These are phyloP conservation scores for Epiblema foenella DNA, from an alignment of 2,888 invertebrate genomes.

Conservation along the genomic window DNA sequence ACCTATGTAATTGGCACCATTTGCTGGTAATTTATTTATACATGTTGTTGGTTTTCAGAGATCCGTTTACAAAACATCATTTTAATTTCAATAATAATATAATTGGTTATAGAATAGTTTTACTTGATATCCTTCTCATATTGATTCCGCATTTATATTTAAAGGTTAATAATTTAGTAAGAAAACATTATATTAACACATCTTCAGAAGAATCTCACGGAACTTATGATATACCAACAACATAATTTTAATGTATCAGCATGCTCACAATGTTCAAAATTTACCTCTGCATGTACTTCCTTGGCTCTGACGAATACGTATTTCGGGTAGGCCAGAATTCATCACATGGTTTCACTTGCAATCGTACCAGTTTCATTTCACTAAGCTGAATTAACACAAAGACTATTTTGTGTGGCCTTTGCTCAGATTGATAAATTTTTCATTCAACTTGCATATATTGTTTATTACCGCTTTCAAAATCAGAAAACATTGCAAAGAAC, in stretches of 20 bases:
- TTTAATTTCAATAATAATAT: no score
- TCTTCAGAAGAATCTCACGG: slow-evolving; percentile 4
- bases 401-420: slow-evolving; percentile 83
- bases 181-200: background rate
- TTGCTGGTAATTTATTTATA: slow-evolving; percentile 45
- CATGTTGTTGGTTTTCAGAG: slow-evolving; percentile 58
- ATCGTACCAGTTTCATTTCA: slow-evolving; percentile 58
- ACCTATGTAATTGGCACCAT: slow-evolving; percentile 39
- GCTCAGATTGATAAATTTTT: slow-evolving; percentile 38
- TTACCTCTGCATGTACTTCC: slow-evolving; percentile 58
- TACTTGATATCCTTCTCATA: background rate
- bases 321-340: slow-evolving; percentile 59
- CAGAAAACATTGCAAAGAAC: slow-evolving; percentile 82
- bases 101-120: background rate
- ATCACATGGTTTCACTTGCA: slow-evolving; percentile 60
- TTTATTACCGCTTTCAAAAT: slow-evolving; percentile 5
- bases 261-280: slow-evolving; percentile 41
- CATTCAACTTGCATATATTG: slow-evolving; percentile 4
- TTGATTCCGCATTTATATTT: background rate
- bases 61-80: slow-evolving; percentile 7
- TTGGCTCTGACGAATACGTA: slow-evolving; percentile 52
- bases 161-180: background rate
- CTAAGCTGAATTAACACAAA: slow-evolving; percentile 51
- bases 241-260: slow-evolving; percentile 35
- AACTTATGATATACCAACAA: slow-evolving; percentile 37